Evolutionary conservation across 2,797 vertebrate genomes (phyloP).

Genomic region (Rhabdophis nuchalis): DNA sequence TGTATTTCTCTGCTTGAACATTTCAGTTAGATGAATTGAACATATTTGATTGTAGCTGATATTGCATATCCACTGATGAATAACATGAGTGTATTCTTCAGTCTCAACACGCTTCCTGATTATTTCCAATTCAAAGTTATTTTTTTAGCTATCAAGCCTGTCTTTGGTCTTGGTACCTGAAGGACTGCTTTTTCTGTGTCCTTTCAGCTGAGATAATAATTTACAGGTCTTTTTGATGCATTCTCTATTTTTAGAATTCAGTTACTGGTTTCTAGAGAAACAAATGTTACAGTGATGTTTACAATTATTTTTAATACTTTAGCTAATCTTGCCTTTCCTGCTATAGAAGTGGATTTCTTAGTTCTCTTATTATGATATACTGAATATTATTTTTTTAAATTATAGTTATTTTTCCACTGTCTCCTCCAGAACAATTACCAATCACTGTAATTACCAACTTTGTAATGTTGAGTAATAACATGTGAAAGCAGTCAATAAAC

Average conservation of each 20-base stretch:
- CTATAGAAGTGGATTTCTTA: background rate
- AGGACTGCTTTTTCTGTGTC: background rate
- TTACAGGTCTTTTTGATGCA: background rate
- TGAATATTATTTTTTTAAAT: background rate
- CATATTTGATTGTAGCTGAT: background rate
- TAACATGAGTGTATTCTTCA: background rate
- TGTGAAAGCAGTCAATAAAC: background rate
- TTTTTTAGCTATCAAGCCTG: background rate
- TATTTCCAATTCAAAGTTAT: background rate
- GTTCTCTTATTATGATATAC: background rate
- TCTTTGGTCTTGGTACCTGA: background rate
- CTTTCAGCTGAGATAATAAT: background rate
- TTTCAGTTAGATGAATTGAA: background rate
- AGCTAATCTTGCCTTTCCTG: background rate
- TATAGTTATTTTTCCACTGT: background rate
- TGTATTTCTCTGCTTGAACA: background rate
- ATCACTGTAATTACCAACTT: background rate
- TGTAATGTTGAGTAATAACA: background rate
- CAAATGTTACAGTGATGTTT: background rate
- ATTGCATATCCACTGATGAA: background rate
- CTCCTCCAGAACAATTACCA: background rate
- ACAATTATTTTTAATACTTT: background rate
- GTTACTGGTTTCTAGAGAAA: background rate
- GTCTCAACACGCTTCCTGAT: background rate
- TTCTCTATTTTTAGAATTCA: background rate